These are phyloP conservation scores for Scolopax bukidnonensis DNA, from an alignment of 2,797 vertebrate genomes.

Conservation along the genomic window DNA sequence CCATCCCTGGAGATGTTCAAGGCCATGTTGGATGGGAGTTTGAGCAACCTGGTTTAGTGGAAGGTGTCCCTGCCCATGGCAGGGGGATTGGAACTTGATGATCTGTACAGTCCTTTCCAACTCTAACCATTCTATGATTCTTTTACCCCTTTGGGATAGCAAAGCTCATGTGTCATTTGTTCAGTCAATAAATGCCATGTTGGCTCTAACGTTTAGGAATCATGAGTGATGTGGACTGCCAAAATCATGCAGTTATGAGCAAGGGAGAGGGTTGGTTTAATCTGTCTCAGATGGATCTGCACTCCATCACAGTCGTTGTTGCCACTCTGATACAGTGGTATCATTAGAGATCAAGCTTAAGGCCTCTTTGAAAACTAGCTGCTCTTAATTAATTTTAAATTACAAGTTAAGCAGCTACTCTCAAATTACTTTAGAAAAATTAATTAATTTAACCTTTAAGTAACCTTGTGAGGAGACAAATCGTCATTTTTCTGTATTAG, in stretches of 20 bases:
- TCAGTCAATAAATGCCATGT: background rate
- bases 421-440: background rate
- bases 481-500: background rate
- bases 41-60: no score
- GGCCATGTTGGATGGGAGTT: no score
- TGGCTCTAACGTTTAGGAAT: background rate
- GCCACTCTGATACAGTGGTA: no score
- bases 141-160: background rate
- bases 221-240: background rate
- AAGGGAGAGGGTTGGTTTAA: background rate
- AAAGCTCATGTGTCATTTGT: background rate
- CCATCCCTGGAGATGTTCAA: no score
- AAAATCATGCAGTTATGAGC: background rate
- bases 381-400: background rate
- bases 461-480: background rate
- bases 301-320: background rate
- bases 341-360: background rate
- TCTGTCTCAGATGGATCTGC: background rate
- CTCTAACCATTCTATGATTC: no score
- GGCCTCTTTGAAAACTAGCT: background rate
- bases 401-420: background rate
- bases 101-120: no score
- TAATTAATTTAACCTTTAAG: background rate
- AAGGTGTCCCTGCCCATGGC: no score
- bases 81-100: no score